These are phyloP conservation scores for Piaya cayana DNA, from an alignment of 2,113 vertebrate genomes.

Conservation along the genomic window DNA sequence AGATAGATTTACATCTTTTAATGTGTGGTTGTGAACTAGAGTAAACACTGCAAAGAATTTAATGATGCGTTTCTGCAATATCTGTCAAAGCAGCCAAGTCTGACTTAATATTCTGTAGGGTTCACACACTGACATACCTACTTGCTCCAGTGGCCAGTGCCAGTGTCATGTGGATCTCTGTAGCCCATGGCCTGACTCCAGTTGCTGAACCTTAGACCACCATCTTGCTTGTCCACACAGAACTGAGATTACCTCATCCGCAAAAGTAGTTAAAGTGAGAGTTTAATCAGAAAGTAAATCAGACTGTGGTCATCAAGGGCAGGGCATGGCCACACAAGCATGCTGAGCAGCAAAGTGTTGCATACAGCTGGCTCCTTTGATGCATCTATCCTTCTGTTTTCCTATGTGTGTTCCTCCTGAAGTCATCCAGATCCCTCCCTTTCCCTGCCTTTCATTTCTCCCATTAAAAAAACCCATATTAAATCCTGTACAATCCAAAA, in stretches of 20 bases:
- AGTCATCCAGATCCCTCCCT: neutral
- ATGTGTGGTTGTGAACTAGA: neutral
- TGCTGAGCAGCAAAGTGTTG: neutral
- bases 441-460: neutral
- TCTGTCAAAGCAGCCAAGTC: neutral
- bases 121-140: neutral
- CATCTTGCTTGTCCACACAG: neutral
- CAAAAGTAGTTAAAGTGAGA: neutral
- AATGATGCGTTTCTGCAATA: neutral
- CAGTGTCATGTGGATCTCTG: rapidly evolving
- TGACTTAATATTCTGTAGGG: neutral
- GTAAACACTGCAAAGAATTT: neutral
- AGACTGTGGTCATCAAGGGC: neutral
- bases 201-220: neutral
- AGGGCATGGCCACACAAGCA: neutral
- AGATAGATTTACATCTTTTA: neutral
- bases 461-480: neutral
- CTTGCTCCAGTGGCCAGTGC: neutral
- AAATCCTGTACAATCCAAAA: neutral
- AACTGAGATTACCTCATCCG: neutral
- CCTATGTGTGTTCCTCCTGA: neutral
- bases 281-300: neutral
- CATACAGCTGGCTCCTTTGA: neutral
- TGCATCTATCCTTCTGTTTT: neutral
- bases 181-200: neutral